Evolutionary conservation across 2,797 vertebrate genomes (phyloP), one percentile per base, ranked within the genome.

Genomic region (Coilia nasus): DNA sequence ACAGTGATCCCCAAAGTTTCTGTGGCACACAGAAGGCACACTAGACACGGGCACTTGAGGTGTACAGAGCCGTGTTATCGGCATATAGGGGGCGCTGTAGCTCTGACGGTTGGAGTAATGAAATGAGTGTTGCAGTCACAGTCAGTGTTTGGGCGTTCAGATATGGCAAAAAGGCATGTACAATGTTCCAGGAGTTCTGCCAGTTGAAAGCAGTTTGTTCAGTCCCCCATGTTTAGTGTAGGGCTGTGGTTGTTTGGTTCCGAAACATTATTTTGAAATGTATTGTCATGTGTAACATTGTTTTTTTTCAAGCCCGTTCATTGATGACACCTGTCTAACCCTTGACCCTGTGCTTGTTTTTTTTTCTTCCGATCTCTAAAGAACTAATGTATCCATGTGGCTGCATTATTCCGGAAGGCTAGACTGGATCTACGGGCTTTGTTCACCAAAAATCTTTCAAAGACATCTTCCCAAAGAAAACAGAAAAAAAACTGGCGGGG

Each of bases 371-470:
- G 87, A 88, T 91, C 86, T 89, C 85, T 86, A 82, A 82, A 92
- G 91, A 88, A 87, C 89, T 90, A 91, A 89, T 88, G 86, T 87
- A 87, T 90, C 89, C 87, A 88, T 91, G 87, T 90, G 90, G 89
- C 91, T 90, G 90, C 91, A 89, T 93, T 92, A 91, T 92, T 91
- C 90, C 87, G 92, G 92, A 92, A 90, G 91, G 90, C 92, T 90
- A 85, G 87, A 88, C 91, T 91, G 92, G 91, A 92, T 90, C 90
- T 85, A 85, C 90, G 86, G 91, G 90, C 90, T 90, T 91, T 91
- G 91, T 90, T 90, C 89, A 90, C 85, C 90, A 91, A 92, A 93
- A 93, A 92, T 91, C 90, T 91, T 91, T 92, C 91, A 91, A 89
- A 92, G 89, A 89, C 87, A 85, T 86, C 87, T 88, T 84, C 88